These are phyloP conservation scores for Elephas maximus DNA, from an alignment of 2,113 vertebrate genomes.

Conservation along the genomic window DNA sequence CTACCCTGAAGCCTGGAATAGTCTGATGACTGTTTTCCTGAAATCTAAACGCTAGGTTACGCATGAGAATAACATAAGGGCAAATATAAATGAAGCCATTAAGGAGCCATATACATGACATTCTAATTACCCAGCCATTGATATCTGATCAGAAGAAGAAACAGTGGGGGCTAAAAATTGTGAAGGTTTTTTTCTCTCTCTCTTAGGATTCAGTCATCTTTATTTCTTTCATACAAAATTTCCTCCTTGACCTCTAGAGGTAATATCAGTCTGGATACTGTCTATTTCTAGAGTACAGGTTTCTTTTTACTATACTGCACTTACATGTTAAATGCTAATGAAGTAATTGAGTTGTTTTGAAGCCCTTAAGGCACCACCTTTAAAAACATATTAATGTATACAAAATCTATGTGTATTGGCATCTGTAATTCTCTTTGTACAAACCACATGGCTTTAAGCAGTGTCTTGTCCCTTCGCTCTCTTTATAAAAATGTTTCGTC, in stretches of 20 bases:
- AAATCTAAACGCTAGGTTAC: conserved; percentile 60
- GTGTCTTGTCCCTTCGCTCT: not conserved
- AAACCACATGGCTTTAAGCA: not conserved
- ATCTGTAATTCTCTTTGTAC: not conserved
- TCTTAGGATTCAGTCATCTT: not conserved
- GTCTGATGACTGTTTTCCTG: conserved; percentile 68
- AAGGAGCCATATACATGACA: conserved; percentile 34
- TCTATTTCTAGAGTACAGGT: not conserved
- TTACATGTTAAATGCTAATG: not conserved
- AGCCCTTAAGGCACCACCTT: not conserved
- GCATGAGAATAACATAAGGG: conserved; percentile 20
- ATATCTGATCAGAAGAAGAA: conserved; percentile 52
- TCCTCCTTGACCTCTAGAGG: not conserved
- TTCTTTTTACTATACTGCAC: not conserved
- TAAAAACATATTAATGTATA: not conserved
- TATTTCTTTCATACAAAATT: not conserved
- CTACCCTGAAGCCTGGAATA: not conserved
- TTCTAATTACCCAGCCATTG: conserved; percentile 40
- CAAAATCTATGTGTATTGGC: not conserved
- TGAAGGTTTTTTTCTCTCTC: not conserved
- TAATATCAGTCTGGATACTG: not conserved
- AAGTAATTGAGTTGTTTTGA: not conserved
- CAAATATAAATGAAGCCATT: conserved; percentile 45
- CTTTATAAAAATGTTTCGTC: not conserved
- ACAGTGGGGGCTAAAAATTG: not conserved